A percentile compares a stretch with the other conserved stretches of the same genome.
Evolutionary conservation across 2,797 vertebrate species (phyloP).

Genomic region (Heterohyrax brucei): DNA sequence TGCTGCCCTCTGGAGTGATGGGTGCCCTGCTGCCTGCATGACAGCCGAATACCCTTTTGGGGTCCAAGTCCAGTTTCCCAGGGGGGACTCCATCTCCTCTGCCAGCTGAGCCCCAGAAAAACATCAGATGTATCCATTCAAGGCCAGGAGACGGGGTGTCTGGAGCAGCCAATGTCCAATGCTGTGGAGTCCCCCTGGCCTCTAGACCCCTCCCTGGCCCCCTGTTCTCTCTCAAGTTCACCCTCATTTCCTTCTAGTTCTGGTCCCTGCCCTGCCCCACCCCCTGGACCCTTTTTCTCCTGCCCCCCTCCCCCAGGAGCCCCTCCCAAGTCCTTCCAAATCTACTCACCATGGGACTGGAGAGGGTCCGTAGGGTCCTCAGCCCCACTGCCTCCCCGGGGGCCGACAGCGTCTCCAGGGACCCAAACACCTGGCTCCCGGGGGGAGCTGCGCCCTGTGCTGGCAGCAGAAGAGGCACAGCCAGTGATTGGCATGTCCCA

Average conservation of each 20-base stretch:
- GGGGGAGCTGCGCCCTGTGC: slow-evolving; percentile 87
- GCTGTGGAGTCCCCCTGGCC: neutral
- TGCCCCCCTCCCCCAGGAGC: neutral
- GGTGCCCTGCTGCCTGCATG: neutral
- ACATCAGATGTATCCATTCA: slow-evolving; percentile 50
- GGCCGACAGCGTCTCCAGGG: slow-evolving; percentile 80
- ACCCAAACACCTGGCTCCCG: slow-evolving; percentile 87
- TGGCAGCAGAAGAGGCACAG: slow-evolving; percentile 87
- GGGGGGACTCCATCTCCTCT: slow-evolving; percentile 65
- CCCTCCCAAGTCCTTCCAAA: slow-evolving; percentile 59
- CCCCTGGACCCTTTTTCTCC: slow-evolving; percentile 48
- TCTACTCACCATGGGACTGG: slow-evolving; percentile 83
- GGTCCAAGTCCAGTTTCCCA: slow-evolving; percentile 38
- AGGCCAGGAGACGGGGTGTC: slow-evolving; percentile 27
- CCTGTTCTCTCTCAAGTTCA: slow-evolving; percentile 59
- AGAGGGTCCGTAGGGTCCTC: slow-evolving; percentile 77
- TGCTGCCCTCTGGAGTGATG: neutral
- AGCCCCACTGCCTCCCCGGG: slow-evolving; percentile 65
- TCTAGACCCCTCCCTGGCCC: slow-evolving; percentile 58
- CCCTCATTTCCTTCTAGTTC: slow-evolving; percentile 28
- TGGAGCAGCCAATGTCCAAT: slow-evolving; percentile 7
- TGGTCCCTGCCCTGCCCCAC: slow-evolving; percentile 10
- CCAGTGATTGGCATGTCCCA: slow-evolving; percentile 88
- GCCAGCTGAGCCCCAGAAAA: slow-evolving; percentile 66
- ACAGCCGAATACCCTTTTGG: neutral